Evolutionary conservation across 2,888 invertebrate genomes (phyloP), one percentile per base, ranked within the genome.

Genomic region (Trissonchulus sp.): DNA sequence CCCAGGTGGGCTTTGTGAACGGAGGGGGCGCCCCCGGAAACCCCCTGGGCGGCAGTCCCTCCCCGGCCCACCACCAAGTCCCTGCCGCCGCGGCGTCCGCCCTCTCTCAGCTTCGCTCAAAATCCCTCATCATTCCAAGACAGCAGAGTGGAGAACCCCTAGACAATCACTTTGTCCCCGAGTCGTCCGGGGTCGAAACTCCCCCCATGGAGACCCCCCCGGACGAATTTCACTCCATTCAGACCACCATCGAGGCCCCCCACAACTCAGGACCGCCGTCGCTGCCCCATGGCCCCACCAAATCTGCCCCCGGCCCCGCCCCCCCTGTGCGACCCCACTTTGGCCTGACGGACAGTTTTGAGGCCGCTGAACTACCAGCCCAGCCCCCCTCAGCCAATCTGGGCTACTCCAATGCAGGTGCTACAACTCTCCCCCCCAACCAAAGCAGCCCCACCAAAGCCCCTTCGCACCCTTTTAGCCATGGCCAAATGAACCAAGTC

Each of bases 231-330:
- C 65, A 28, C 8, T 31, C 65, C 30, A 28, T 48, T 23, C 48
- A 48, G 48, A 48, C 48, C 48, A 65, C 68, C 68, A 63, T 18
- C 38, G 65, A 37, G 68, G 28, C n/a, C 38, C 68, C 74, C n/a
- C 31, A 8, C 2, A 36, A 36, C n/a, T 62, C 33, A 63, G 63
- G 35, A 30, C 35, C 65, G 18, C 74, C 15, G 8, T 36, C 80
- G 83, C 62, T 81, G 81, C 75, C 83, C 83, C 31, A 77, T 83
- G 71, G 82, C 83, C 36, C 73, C 77, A 2, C 37, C 65, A 30
- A 1, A 37, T 18, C 18, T 28, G 18, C 1, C 33, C 18, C 31
- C 1, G 35, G 36, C 23, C 34, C 34, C 18, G 8, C 36, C 1
- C 34, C 34, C 28, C 2, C 30, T 1, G 74, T 68, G 23, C 15